Conservation (phyloP, 2,888 invertebrate genomes). For the Polymixis lichenea region DNA sequence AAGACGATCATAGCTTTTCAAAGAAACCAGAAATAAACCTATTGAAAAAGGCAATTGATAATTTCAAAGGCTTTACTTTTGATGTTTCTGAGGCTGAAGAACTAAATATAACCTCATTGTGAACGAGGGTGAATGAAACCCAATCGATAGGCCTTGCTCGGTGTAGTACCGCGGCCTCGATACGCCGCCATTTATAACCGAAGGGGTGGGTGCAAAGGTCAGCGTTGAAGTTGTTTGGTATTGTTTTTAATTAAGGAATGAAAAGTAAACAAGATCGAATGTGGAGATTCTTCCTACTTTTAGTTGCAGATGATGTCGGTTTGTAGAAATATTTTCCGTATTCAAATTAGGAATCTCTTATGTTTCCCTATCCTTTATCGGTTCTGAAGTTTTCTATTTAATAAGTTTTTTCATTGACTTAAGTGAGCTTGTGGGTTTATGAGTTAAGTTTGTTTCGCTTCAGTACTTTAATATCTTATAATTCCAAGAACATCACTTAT, state of each 20-base stretch:
- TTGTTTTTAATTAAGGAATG: background rate
- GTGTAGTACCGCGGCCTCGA: slow-evolving; percentile 39
- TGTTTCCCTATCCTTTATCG: background rate
- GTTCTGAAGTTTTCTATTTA: background rate
- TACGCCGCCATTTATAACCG: slow-evolving; percentile 26
- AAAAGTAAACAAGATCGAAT: background rate
- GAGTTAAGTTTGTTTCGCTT: slow-evolving; percentile 4
- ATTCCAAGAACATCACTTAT: slow-evolving; percentile 59
- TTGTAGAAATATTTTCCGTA: background rate
- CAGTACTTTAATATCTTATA: slow-evolving; percentile 45
- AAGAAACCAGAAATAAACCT: background rate
- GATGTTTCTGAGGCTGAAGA: slow-evolving; percentile 2
- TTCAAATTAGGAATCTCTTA: background rate
- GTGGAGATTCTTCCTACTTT: background rate
- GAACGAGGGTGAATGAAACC: slow-evolving; percentile 54
- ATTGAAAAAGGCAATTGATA: slow-evolving; percentile 3
- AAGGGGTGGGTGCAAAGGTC: slow-evolving; percentile 54
- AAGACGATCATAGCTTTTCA: background rate
- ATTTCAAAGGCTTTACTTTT: slow-evolving; percentile 17
- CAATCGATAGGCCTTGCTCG: slow-evolving; percentile 52
- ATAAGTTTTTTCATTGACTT: background rate
- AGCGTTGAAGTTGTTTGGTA: background rate
- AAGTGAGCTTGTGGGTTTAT: slow-evolving; percentile 6
- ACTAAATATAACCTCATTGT: slow-evolving; percentile 49
- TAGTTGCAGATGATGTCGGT: background rate